Evolutionary conservation across 2,888 invertebrate species (phyloP).

Genomic region (Patella ulyssiponensis): DNA sequence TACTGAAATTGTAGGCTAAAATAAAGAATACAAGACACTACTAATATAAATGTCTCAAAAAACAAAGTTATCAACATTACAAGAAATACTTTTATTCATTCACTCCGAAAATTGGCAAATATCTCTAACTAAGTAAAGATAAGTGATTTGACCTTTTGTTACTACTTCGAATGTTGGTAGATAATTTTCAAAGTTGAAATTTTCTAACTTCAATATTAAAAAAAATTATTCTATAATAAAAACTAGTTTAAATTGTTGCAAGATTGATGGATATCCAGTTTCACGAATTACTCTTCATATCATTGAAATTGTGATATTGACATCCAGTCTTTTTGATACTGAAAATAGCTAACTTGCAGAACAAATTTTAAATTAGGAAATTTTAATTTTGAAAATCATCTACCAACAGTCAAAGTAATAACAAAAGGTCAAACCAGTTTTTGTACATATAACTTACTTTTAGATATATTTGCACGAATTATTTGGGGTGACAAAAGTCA

Average conservation of each 20-base stretch:
- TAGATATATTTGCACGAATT: no score
- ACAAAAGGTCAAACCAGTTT: no score
- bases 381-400: no score
- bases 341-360: no score
- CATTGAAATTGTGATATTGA: no score
- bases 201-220: constrained; percentile 6
- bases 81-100: neutral
- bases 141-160: neutral
- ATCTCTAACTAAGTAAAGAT: neutral
- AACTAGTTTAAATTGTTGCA: constrained; percentile 3
- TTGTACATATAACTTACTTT: no score
- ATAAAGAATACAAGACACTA: constrained; percentile 5
- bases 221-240: neutral
- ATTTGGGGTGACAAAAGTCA: no score
- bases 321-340: no score
- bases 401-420: no score
- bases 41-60: constrained; percentile 1
- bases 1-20: neutral
- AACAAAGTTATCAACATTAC: neutral
- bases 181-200: neutral
- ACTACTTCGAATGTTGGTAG: neutral
- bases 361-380: no score
- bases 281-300: neutral
- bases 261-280: constrained; percentile 3
- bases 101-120: neutral